Evolutionary conservation across 2,888 invertebrate genomes (phyloP).

Genomic region (Halocaridina rubra): DNA sequence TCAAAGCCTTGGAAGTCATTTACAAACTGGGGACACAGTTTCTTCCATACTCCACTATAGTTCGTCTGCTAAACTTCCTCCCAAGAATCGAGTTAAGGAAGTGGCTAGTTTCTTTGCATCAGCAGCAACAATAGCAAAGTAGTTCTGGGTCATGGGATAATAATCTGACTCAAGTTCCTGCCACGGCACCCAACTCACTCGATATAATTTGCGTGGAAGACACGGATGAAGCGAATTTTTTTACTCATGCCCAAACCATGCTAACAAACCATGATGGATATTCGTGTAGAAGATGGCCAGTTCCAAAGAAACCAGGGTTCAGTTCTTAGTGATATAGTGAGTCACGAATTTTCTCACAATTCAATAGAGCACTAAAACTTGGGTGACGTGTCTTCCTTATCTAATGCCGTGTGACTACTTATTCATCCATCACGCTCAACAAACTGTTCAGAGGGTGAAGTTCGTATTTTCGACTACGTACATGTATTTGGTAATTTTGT

Average conservation of each 20-base stretch:
- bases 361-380: too few relatives aligned
- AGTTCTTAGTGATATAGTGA: conserved; percentile 12
- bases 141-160: conserved; percentile 16
- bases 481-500: conserved; percentile 20
- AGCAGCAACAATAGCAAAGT: conserved; percentile 10
- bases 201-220: conserved; percentile 49
- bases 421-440: too few relatives aligned
- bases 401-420: too few relatives aligned
- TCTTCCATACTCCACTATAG: too few relatives aligned
- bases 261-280: conserved; percentile 30
- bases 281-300: conserved; percentile 6
- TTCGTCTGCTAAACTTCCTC: too few relatives aligned
- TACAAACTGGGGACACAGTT: too few relatives aligned
- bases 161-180: background rate
- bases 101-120: background rate
- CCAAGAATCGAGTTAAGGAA: conserved; percentile 27
- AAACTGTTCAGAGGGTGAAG: conserved; percentile 40
- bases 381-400: too few relatives aligned
- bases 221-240: conserved; percentile 39
- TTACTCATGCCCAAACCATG: conserved; percentile 52
- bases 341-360: conserved; percentile 28
- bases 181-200: conserved; percentile 23
- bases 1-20: too few relatives aligned
- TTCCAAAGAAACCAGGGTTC: conserved; percentile 2
- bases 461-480: background rate